Conservation (phyloP, 2,113 vertebrate genomes). For the Geococcyx californianus region DNA sequence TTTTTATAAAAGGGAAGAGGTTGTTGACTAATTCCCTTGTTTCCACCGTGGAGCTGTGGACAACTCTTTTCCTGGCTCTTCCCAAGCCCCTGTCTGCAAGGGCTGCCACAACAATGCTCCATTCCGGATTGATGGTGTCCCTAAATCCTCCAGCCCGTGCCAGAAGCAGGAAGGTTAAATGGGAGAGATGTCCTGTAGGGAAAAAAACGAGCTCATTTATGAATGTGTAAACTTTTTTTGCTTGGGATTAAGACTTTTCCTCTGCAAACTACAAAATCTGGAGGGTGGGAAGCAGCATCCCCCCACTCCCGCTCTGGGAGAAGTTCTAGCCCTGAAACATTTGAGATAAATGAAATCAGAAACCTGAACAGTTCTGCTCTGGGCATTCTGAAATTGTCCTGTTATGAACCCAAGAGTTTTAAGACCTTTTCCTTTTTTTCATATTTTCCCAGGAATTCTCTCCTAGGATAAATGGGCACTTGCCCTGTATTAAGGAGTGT, state of each 20-base stretch:
- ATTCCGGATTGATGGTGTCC: background rate
- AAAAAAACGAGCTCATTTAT: background rate
- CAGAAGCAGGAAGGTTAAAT: background rate
- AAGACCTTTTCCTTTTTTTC: background rate
- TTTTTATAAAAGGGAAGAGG: background rate
- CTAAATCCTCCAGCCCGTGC: background rate
- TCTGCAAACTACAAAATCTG: background rate
- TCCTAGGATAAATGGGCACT: background rate
- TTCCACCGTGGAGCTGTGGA: background rate
- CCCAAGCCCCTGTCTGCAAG: slow-evolving; percentile 21
- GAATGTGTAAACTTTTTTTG: background rate
- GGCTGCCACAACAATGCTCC: background rate
- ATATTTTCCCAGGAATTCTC: background rate
- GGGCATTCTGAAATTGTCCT: background rate
- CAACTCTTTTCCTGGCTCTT: slow-evolving; percentile 18
- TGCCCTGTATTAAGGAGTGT: slow-evolving; percentile 1
- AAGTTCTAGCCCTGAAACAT: background rate
- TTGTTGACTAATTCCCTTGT: background rate
- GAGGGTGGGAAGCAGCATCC: background rate
- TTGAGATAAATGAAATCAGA: background rate
- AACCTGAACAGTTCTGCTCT: background rate
- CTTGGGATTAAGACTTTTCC: background rate
- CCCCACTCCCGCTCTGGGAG: background rate
- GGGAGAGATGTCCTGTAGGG: background rate
- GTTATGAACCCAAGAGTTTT: background rate